Evolutionary conservation across 2,113 vertebrate genomes (phyloP), one percentile per base, ranked within the genome.

Genomic region (Cygnus atratus): DNA sequence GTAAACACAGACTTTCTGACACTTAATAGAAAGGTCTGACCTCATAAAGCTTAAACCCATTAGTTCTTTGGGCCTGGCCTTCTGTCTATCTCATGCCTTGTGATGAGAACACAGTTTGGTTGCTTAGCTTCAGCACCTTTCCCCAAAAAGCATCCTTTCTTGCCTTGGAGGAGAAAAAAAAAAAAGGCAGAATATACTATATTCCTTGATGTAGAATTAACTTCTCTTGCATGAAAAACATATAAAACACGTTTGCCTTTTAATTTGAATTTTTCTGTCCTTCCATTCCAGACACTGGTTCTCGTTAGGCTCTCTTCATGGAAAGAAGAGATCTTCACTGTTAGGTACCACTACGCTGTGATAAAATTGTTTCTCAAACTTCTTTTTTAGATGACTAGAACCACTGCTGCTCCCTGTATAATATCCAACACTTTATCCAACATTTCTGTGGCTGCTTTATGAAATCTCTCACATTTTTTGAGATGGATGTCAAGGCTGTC

Each of bases 11-110:
- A 65, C n/a, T 77, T 95, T 93, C 72, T 90, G 63, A 78, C 68
- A 84, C 83, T 76, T 92, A 92, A 77, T 84, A 89, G 70, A 88
- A 89, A 76, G 73, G 77, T 91, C 75, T 95, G 74, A 84, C 81
- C 92, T 82, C 0, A 0, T 87, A 84, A 93, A 84, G 28, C 73
- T 72, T 92, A 94, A 95, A 84, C 25, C 39, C 15, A 72, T 96
- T 93, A 91, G 48, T 87, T 92, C 63, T 71, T 87, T 91, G 94
- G 86, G 26, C 62, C 48, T 91, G 74, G 35, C 58, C 74, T 92
- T 80, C 88, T 91, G 61, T 91, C 70, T 81, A 1, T 87, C 70
- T 91, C 24, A 57, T 8, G 26, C 26, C 46, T 88, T 78, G 22
- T 61, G 33, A 29, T 87, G 52, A 92, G 65, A 92, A 78, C 80